Evolutionary conservation across 2,888 invertebrate species (phyloP), one percentile per base, ranked within the genome.

Genomic region (Sialis lutaria): DNA sequence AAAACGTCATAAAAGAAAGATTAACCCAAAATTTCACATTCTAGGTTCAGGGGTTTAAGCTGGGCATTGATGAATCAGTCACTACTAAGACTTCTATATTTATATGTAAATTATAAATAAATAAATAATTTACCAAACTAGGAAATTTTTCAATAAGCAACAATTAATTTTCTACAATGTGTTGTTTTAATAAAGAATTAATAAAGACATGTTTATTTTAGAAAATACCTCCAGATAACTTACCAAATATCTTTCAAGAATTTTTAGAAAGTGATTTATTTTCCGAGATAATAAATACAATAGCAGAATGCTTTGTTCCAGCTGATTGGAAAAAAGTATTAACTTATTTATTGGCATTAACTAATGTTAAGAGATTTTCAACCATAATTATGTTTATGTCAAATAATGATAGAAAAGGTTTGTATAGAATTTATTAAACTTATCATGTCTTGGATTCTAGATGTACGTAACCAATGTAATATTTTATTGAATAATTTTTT

Each of bases 221-320:
- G 47, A 42, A 37, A 47, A 73, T 82, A 55, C 65, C 71, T 4
- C 73, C 77, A 0, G 55, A 60, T 2, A 68, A 68, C 49, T 65
- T 82, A 34, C 74, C 78, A 1, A 60, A 64, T 1, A 73, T 83
- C 52, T 82, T 84, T 60, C 71, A 71, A 57, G 77, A 80, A 54
- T 77, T 80, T 0, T 62, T 84, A 49, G 82, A 83, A 51, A 75
- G 73, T 48, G 67, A 72, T 40, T 67, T 75, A 1, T 67, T 83
- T 4, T 75, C 76, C 5, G 75, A 75, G 39, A 70, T 82, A 46
- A 54, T 83, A 22, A 60, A 61, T 2, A 58, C 70, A 37, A 58
- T 77, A 32, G 64, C 64, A 37, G 61, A 63, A 9, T 59, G 71
- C 54, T 72, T 70, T 53, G 52, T 47, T 2, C 60, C 68, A 39